Evolutionary conservation across 2,797 vertebrate genomes (phyloP).

Genomic region (Poeciliopsis gracilis): DNA sequence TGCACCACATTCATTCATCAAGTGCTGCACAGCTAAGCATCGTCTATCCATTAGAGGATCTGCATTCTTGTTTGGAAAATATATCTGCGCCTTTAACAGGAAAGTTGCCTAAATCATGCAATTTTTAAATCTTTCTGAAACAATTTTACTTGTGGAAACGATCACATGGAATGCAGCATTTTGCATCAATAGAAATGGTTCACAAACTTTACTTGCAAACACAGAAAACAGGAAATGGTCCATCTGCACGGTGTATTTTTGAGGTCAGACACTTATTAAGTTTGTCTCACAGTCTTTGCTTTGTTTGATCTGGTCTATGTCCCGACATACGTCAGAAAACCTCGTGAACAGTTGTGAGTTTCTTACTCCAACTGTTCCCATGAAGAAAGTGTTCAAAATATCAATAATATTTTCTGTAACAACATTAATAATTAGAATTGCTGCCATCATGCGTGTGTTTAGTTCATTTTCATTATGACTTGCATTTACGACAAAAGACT

Average conservation of each 20-base stretch:
- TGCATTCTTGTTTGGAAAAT: background rate
- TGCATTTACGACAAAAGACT: background rate
- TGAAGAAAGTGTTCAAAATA: background rate
- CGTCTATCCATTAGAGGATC: background rate
- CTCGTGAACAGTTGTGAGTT: too few relatives aligned
- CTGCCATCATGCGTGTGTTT: background rate
- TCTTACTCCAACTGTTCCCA: background rate
- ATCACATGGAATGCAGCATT: background rate
- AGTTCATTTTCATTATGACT: background rate
- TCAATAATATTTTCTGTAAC: background rate
- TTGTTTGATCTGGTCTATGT: background rate
- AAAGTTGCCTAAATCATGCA: background rate
- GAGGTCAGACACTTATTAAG: background rate
- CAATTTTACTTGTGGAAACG: background rate
- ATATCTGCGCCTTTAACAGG: background rate
- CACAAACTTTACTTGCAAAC: background rate
- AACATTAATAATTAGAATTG: background rate
- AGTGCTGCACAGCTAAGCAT: background rate
- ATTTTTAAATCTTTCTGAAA: background rate
- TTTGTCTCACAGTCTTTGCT: background rate
- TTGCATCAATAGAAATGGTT: background rate
- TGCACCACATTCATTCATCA: background rate
- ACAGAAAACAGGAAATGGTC: background rate
- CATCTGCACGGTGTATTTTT: background rate
- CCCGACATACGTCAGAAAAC: too few relatives aligned